phyloP scores from a whole-genome alignment of 92 coral and sea anemone genomes.

The Porites evermanni region DNA sequence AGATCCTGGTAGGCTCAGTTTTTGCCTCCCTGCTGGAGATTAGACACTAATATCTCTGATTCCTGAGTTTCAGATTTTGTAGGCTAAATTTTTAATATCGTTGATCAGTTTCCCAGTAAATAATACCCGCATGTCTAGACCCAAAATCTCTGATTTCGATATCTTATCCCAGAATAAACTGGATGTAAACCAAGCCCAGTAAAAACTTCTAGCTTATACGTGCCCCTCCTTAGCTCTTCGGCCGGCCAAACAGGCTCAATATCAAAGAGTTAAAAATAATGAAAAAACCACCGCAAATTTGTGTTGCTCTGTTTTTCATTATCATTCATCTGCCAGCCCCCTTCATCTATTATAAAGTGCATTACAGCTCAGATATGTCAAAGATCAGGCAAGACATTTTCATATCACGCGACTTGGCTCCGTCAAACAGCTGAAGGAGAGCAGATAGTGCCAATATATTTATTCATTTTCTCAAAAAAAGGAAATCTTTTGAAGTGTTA shows the following conservation, averaged over 20 bases:
- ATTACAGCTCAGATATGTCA: neutral
- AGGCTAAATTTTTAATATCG: no score
- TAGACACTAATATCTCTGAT: no score
- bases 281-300: neutral
- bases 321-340: neutral
- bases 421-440: conserved; percentile 3
- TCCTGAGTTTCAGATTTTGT: no score
- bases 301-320: neutral
- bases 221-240: no score
- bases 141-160: no score
- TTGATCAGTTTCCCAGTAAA: no score
- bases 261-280: neutral
- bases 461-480: neutral
- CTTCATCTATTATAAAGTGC: neutral
- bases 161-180: no score
- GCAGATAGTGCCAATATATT: conserved; percentile 6
- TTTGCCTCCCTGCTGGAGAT: no score
- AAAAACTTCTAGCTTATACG: no score
- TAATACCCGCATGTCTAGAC: no score
- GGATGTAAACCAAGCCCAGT: no score
- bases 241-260: neutral
- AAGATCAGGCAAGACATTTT: neutral
- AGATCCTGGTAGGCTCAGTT: no score
- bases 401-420: neutral
- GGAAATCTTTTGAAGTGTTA: neutral